Base-by-base conservation (phyloP, 2,888 invertebrate species). In the Crematogaster levior region DNA sequence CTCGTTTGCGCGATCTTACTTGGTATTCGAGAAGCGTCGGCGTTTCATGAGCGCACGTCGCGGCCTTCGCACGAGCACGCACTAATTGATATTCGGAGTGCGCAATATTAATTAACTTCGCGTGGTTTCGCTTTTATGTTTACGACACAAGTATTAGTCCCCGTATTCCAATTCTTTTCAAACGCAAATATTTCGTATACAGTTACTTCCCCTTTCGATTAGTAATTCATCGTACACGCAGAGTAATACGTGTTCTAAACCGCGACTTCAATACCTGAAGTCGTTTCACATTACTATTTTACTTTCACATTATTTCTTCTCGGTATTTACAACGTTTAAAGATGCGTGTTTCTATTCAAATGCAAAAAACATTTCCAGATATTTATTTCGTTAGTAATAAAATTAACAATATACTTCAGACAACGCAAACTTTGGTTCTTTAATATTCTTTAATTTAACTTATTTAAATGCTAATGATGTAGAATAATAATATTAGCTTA, bases 21-120 rank as follows among this genome's bases (percentile, higher is more conserved):
- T 82, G 56, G 72, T 34, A 88, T 88, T 83, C 85, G 81, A 46
- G 12, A 24, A 34, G 48, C 72, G 82, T 84, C 40, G 56, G 24
- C 34, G 53, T 79, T 84, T 85, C 83, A 60, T 77, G 80, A 81
- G 79, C 75, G 77, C 60, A 74, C 81, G 65, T 65, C 51, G 43
- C 61, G 86, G 24, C 88, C 88, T 88, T 88, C 88, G 61, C 58
- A 74, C 53, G 56, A 53, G 61, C 81, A 12, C n/a, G 60, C 61
- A n/a, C 66, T 43, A 73, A 80, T 85, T 80, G 65, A 75, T 30
- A 85, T 84, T 86, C 88, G n/a, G 53, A 43, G 30, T 65, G 74
- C 75, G 81, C 51, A 51, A 66, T 48, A 73, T 83, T 88, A 88
- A 88, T 88, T 88, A 84, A 68, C 79, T 30, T 68, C 56, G 37